Evolutionary conservation across 2,797 vertebrate genomes (phyloP), one percentile per base, ranked within the genome.

Genomic region (Adelosebastes latens): DNA sequence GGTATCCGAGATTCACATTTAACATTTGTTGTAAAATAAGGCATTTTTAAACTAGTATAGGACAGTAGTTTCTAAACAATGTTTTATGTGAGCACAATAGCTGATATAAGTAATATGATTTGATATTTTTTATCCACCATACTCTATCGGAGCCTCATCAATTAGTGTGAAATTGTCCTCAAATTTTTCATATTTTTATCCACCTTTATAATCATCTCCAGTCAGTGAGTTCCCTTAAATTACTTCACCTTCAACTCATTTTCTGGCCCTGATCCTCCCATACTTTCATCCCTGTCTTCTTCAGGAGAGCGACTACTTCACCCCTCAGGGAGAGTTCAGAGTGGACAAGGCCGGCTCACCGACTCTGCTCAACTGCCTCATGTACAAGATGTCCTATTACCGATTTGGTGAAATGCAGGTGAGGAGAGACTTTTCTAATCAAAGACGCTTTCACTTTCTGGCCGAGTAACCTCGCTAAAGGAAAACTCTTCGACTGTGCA

Each of bases 321-420:
- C 98, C 63, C 98, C 98, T 77, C 98, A 99, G 92, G 99, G 99
- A 89, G 99, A 99, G 93, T 99, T 99, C 89, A 95, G 98, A 59
- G 99, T 99, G 88, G 98, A 99, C 93, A 99, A 99, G 91, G 98
- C 97, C 67, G 99, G 99, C 46, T 99, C 98, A 34, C 99, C 98
- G 31, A 99, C 97, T 55, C 93, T 99, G 87, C 96, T 99, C 87
- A 99, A 99, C 95, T 99, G 99, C 90, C 97, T 99, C 88, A 99
- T 99, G 99, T 99, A 99, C 94, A 99, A 99, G 96, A 99, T 99
- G 99, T 99, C 99, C 2, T 99, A 99, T 86, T 99, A 99, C 91
- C 97, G 99, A 93, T 99, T 99, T 91, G 99, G 99, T 76, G 99
- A 99, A 95, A 99, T 99, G 99, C 99, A 99, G 97, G 99, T 99